A percentile compares a stretch with the other conserved stretches of the same genome.
Conservation (phyloP, 1,140 invertebrate species). For the Drosophila albomicans region DNA sequence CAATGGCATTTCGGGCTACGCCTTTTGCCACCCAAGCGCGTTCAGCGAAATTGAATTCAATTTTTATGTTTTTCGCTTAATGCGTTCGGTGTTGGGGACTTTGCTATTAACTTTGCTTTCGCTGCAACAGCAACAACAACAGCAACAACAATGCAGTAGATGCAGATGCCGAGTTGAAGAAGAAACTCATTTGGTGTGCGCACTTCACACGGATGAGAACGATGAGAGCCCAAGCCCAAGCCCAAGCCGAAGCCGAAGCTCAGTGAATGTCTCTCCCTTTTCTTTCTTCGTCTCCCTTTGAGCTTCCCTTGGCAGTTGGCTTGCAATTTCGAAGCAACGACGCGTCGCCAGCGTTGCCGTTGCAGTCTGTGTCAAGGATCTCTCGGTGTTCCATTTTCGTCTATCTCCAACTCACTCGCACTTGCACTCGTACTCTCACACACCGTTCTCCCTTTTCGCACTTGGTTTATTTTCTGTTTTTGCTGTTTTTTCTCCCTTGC, state of each 20-base stretch:
- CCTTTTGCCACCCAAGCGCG: slow-evolving; percentile 27
- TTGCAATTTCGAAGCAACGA: slow-evolving; percentile 29
- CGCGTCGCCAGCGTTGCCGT: background rate
- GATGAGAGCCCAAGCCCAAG: slow-evolving; percentile 1
- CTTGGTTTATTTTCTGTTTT: no score
- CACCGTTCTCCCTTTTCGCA: background rate
- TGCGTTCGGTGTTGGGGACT: slow-evolving; percentile 53
- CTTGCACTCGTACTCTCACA: background rate
- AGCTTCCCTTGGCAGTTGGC: slow-evolving; percentile 22
- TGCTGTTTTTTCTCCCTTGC: background rate
- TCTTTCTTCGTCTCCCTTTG: no score
- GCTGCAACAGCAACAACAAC: slow-evolving; percentile 22
- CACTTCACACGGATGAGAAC: slow-evolving; percentile 55
- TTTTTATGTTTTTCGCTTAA: slow-evolving; percentile 62
- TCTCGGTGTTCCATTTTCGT: slow-evolving; percentile 37
- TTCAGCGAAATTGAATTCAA: slow-evolving; percentile 70
- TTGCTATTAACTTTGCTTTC: slow-evolving; percentile 66
- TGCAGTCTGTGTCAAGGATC: slow-evolving; percentile 47
- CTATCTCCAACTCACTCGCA: background rate
- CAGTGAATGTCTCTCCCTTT: no score
- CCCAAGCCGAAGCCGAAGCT: background rate
- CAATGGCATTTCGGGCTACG: slow-evolving; percentile 37
- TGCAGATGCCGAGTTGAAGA: background rate
- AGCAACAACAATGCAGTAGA: background rate
- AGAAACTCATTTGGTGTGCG: slow-evolving; percentile 46